phyloP scores from a whole-genome alignment of 1,140 invertebrate genomes.

The Drosophila santomea region DNA sequence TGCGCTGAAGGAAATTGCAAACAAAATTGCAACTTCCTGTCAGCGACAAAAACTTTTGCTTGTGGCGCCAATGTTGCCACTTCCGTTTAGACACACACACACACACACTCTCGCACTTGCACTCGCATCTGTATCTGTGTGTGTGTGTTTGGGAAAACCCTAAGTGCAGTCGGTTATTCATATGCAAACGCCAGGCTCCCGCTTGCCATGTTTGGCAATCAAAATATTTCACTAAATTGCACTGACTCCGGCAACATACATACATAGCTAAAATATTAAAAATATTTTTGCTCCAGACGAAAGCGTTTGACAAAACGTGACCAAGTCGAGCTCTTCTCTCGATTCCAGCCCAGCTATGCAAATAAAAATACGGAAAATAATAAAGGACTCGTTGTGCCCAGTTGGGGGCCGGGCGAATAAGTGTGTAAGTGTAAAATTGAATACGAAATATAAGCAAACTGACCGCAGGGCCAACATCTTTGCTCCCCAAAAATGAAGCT shows the following conservation, averaged over 20 bases:
- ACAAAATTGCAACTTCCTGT: constrained; percentile 83
- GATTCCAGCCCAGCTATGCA: constrained; percentile 37
- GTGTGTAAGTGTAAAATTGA: constrained; percentile 76
- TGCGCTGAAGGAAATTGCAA: constrained; percentile 81
- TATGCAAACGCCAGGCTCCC: constrained; percentile 68
- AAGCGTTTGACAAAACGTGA: constrained; percentile 73
- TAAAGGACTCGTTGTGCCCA: constrained; percentile 28
- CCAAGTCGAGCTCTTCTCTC: constrained; percentile 24
- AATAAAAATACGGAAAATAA: constrained; percentile 31
- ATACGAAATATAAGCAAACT: constrained; percentile 78
- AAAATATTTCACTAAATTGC: constrained; percentile 83
- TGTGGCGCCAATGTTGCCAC: constrained; percentile 81
- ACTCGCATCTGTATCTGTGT: not conserved
- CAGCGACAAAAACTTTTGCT: constrained; percentile 83
- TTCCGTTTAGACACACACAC: constrained; percentile 70
- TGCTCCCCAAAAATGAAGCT: constrained; percentile 5
- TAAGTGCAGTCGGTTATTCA: constrained; percentile 81
- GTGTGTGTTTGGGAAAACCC: constrained; percentile 16
- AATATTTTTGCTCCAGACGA: constrained; percentile 53
- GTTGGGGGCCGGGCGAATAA: constrained; percentile 28
- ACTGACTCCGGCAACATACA: constrained; percentile 26
- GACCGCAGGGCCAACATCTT: constrained; percentile 53
- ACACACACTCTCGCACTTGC: constrained; percentile 11
- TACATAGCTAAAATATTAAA: constrained; percentile 75
- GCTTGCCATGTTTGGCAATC: constrained; percentile 73